These are phyloP conservation scores for Porites australiensis DNA, from an alignment of 64 coral and sea anemone genomes.

Conservation along the genomic window DNA sequence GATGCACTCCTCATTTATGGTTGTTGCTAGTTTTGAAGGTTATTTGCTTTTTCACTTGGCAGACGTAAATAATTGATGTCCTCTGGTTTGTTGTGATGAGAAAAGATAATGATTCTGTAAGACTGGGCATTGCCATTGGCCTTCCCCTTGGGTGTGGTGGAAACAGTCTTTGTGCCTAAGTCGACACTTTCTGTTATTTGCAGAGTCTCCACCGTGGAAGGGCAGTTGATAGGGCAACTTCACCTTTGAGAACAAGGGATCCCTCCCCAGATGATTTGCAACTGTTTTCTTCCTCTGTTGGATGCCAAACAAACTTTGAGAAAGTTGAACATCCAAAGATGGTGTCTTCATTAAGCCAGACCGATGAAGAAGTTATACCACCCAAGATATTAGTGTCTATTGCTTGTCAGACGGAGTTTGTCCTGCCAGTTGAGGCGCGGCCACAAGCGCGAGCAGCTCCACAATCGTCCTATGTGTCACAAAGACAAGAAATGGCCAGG, in stretches of 20 bases:
- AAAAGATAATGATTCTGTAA: neutral
- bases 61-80: no score
- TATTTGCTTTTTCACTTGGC: no score
- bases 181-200: neutral
- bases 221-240: slow-evolving; percentile 20
- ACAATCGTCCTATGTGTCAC: neutral
- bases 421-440: neutral
- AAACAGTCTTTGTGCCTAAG: neutral
- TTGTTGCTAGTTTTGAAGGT: no score
- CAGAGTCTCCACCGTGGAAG: slow-evolving; percentile 42
- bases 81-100: no score
- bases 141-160: no score
- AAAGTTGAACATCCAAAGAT: slow-evolving; percentile 3
- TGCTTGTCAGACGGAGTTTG: neutral
- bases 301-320: slow-evolving; percentile 11
- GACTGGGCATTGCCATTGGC: no score
- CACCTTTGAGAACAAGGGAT: neutral
- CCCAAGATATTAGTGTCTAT: slow-evolving; percentile 4
- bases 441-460: neutral
- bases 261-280: slow-evolving; percentile 4
- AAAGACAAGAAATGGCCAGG: neutral
- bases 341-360: neutral
- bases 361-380: slow-evolving; percentile 32
- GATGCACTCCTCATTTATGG: no score
- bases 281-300: neutral